These are phyloP conservation scores for Drosophila dives DNA, from an alignment of 2,888 invertebrate species.

Conservation along the genomic window DNA sequence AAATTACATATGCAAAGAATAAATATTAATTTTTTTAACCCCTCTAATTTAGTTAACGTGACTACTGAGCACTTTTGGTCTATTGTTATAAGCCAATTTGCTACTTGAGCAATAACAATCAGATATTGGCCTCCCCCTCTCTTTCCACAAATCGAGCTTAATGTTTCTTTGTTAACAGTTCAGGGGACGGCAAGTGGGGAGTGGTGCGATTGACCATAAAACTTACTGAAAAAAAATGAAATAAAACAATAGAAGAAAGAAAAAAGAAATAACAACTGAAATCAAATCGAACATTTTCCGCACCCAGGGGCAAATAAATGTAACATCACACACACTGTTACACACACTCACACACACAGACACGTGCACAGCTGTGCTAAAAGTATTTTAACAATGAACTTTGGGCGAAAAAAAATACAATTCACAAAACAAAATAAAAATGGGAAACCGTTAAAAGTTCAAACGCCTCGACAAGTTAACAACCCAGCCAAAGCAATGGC, in stretches of 20 bases:
- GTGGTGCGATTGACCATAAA: conserved; percentile 24
- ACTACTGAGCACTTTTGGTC: not conserved
- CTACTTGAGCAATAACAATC: not conserved
- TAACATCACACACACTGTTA: conserved; percentile 2
- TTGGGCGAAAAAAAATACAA: conserved; percentile 27
- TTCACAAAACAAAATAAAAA: conserved; percentile 47
- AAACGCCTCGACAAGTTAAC: conserved; percentile 65
- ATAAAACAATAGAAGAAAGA: conserved; percentile 6
- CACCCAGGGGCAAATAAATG: conserved; percentile 19
- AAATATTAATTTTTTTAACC: not conserved
- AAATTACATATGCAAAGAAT: not conserved
- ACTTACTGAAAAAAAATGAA: conserved; percentile 26
- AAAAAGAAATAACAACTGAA: conserved; percentile 6
- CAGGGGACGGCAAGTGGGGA: not conserved
- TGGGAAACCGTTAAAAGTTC: conserved; percentile 74
- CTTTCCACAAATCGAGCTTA: conserved; percentile 48
- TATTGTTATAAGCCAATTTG: not conserved
- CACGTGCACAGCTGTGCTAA: conserved; percentile 32
- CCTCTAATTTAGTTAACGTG: not conserved
- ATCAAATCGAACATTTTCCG: conserved; percentile 40
- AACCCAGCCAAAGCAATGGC: conserved; percentile 41
- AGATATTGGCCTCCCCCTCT: not conserved
- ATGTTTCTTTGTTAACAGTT: conserved; percentile 47
- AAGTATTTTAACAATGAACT: conserved; percentile 66
- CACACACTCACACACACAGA: not conserved